Evolutionary conservation across 1,140 invertebrate species (phyloP).

Genomic region (Drosophila pandora): DNA sequence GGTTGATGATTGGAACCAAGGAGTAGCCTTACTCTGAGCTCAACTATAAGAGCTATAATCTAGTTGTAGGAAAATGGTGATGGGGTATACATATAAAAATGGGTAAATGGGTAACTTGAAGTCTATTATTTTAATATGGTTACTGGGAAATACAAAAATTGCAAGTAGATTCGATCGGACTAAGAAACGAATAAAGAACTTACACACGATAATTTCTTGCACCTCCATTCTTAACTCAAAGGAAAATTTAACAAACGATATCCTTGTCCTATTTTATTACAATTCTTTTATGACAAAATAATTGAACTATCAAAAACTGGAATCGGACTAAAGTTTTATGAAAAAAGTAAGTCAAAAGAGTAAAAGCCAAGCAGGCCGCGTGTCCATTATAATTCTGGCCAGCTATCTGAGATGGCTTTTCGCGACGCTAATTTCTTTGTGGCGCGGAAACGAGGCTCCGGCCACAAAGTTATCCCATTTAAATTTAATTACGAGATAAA

Average conservation of each 20-base stretch:
- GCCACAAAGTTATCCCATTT: constrained; percentile 54
- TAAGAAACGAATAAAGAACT: constrained; percentile 12
- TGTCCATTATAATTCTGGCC: constrained; percentile 30
- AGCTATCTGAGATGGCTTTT: constrained; percentile 33
- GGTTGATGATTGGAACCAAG: constrained; percentile 6
- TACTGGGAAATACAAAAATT: constrained; percentile 16
- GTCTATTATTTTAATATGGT: constrained; percentile 7
- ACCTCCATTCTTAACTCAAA: no score
- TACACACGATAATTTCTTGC: background rate
- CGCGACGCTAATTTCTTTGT: constrained; percentile 46
- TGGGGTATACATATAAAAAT: constrained; percentile 6
- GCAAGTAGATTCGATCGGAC: background rate
- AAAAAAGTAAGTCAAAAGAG: background rate
- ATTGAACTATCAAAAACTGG: background rate
- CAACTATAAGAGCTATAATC: background rate
- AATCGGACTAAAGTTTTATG: background rate
- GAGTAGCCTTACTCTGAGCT: background rate
- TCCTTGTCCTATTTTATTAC: no score
- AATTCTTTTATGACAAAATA: background rate
- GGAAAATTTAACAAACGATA: no score
- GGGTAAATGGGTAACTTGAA: constrained; percentile 13
- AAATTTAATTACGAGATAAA: constrained; percentile 65
- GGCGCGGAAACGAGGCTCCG: constrained; percentile 28
- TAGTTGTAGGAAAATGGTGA: constrained; percentile 24
- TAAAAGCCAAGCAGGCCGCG: constrained; percentile 22